Evolutionary conservation across 2,888 invertebrate genomes (phyloP), one percentile per base, ranked within the genome.

Genomic region (Athalia rosae): DNA sequence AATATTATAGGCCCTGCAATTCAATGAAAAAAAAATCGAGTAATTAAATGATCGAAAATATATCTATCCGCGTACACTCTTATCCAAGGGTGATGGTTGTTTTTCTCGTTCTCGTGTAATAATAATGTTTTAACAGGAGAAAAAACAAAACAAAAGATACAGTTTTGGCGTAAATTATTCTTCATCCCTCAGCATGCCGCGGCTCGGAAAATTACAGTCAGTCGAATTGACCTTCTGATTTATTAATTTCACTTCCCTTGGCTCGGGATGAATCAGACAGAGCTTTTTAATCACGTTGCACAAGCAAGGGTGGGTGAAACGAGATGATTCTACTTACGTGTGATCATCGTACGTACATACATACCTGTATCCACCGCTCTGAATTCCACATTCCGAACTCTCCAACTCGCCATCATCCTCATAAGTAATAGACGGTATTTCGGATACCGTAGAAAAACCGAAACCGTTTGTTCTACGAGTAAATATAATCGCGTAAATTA

Each of bases 221-320:
- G 56, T 71, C 58, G 71, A 71, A 28, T 43, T 43, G 58, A 58
- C 58, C 71, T 71, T 45, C 45, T 71, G 71, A 71, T 71, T 71
- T 71, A 71, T 71, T 71, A 71, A 71, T 71, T 71, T 58, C n/a
- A 71, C n/a, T 71, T 58, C 69, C 71, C 71, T 71, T 71, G 56
- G 71, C 58, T 9, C 45, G 13, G n/a, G 56, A 58, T 58, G 50
- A 71, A 71, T 71, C 71, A 71, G 71, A 71, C 71, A 71, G 43
- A 71, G 71, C 71, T 71, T 71, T 71, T 71, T 71, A 71, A 71
- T 71, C 71, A 71, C 71, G 56, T 15, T 28, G 67, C 48, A 50
- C 67, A 67, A 53, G 67, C 67, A 53, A 50, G 28, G 67, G 67
- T 67, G 41, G 15, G 50, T 67, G 67, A 67, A 67, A 50, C 50